Base-by-base conservation (phyloP, 2,888 invertebrate species). In the Macrosiphum euphorbiae region DNA sequence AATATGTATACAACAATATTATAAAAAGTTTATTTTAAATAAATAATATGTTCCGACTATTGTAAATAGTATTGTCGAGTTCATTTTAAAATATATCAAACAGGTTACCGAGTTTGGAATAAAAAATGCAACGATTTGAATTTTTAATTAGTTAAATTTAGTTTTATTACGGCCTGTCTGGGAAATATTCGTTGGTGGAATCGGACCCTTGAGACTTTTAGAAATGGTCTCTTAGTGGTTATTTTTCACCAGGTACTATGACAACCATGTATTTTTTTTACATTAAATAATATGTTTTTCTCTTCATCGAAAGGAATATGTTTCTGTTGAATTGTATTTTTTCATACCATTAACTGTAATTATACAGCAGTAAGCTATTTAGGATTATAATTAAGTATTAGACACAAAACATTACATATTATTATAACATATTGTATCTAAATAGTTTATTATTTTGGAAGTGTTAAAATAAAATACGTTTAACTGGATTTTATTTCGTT, bases 71-170 rank as follows among this genome's bases (percentile, higher is more conserved):
- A 28, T 55, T 28, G n/a, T 55, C 20, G 28, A 55, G 26, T 55
- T 91, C 0, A 20, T 85, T 84, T 78, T 50, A n/a, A 44, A 55
- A 44, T 78, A 91, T 20, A 41, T 52, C 41, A 55, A 41, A 52
- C 28, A 10, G 41, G 52, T 41, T 85, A n/a, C 47, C n/a, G 44
- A 47, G 61, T n/a, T 92, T 61, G 5, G 1, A 67, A 87, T 86
- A 35, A 91, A 91, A 86, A 92, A 61, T 41, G 26, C 50, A 41
- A 67, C 28, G 10, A 87, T 92, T 86, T 67, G 35, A 61, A 50
- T 88, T 92, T 67, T 52, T 92, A 92, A 92, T 92, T 50, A 87
- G 28, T 52, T 88, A 88, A 92, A 88, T 88, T 88, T 67, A 67
- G 50, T 52, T 92, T 92, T 92, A 92, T 92, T 92, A 50, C 28